phyloP scores from a whole-genome alignment of 2,888 invertebrate genomes.

The Acrobasis repandana region DNA sequence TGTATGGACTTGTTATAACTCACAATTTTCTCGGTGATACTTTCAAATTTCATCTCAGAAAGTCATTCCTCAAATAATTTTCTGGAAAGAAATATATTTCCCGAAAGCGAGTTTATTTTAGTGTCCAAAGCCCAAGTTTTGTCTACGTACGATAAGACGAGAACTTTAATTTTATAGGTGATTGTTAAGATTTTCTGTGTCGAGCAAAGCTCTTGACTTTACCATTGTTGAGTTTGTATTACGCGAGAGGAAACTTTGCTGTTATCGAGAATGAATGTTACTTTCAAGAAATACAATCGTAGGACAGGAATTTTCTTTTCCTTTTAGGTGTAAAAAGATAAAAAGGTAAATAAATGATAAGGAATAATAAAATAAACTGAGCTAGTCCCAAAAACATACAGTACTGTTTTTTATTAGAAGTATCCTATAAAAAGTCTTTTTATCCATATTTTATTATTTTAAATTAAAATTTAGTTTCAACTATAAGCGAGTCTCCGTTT shows the following conservation, averaged over 20 bases:
- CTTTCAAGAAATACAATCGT: constrained; percentile 3
- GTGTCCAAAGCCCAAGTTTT: constrained; percentile 5
- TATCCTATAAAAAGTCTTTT: too few species aligned
- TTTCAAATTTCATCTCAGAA: not conserved
- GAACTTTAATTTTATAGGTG: constrained; percentile 18
- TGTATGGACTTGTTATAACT: too few species aligned
- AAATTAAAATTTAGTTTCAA: too few species aligned
- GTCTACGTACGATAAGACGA: constrained; percentile 10
- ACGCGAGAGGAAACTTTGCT: constrained; percentile 7
- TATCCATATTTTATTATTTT: too few species aligned
- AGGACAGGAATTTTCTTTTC: too few species aligned
- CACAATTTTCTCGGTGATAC: not conserved
- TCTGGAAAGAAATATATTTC: not conserved
- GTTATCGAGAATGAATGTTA: constrained; percentile 6
- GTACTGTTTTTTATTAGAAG: too few species aligned
- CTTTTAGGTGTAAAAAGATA: too few species aligned
- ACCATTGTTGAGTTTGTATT: constrained; percentile 14
- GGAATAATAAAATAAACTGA: too few species aligned
- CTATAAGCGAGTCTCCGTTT: too few species aligned
- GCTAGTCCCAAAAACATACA: too few species aligned
- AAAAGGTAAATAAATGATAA: too few species aligned
- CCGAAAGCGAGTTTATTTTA: constrained; percentile 7
- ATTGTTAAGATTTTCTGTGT: constrained; percentile 19
- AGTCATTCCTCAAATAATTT: not conserved
- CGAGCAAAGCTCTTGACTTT: not conserved